Evolutionary conservation across 2,113 vertebrate species (phyloP).

Genomic region (Pandion haliaetus): DNA sequence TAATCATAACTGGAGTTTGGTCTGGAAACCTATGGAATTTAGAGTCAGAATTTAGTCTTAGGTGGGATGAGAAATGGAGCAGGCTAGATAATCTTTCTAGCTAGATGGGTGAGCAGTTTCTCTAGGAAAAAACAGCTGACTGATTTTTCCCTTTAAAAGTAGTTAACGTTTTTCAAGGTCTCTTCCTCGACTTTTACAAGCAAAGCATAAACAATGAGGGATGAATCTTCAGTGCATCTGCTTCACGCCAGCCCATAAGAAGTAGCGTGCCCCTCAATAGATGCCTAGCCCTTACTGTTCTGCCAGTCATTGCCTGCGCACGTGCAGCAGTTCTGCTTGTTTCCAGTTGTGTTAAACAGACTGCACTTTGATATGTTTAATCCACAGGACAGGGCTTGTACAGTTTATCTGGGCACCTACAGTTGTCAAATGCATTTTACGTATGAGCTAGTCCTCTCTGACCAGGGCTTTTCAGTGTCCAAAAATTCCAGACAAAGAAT

Average conservation of each 20-base stretch:
- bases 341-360: not conserved
- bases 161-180: not conserved
- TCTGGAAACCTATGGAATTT: not conserved
- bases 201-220: not conserved
- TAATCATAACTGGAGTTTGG: not conserved
- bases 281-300: not conserved
- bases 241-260: fast-evolving
- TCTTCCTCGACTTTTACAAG: not conserved
- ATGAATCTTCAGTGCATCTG: not conserved
- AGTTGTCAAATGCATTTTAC: not conserved
- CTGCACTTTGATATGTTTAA: not conserved
- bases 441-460: not conserved
- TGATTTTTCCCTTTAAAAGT: not conserved
- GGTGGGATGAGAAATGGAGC: not conserved
- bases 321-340: not conserved
- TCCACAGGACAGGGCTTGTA: not conserved
- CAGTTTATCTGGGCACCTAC: not conserved
- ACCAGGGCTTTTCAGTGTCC: not conserved
- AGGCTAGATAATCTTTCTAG: not conserved
- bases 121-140: not conserved
- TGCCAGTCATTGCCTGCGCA: too few species aligned
- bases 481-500: not conserved
- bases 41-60: not conserved
- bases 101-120: not conserved
- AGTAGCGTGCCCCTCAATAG: not conserved